Evolutionary conservation across 2,888 invertebrate species (phyloP), one percentile per base, ranked within the genome.

Genomic region (Synanthedon formicaeformis): DNA sequence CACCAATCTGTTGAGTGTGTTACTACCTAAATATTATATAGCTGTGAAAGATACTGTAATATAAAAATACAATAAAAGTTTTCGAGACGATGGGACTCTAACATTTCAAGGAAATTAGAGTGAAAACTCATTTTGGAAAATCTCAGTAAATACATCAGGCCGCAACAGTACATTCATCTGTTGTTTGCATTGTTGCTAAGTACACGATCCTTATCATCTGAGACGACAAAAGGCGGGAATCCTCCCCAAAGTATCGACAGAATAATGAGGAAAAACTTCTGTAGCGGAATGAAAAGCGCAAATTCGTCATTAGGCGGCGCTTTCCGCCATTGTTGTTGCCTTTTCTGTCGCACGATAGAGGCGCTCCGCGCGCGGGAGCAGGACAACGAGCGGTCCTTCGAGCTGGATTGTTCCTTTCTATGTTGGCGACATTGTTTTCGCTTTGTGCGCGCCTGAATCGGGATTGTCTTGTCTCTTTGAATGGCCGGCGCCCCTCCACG

Each of bases 231-330:
- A 73, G 73, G 70, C 66, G 64, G 71, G 71, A 80, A 72, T 76
- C 78, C 78, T 76, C 81, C 81, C 78, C 75, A 71, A 78, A 81
- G 83, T 85, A 85, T 83, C 78, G 83, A 78, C 79, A 75, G 75
- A 81, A 87, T 86, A 86, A 86, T 82, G 83, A 85, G 78, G 86
- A 86, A 87, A 87, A 87, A 87, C 85, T 87, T 86, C 78, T 86
- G 86, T 86, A 81, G 83, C 84, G 85, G 83, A 85, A 86, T 87
- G 87, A 87, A 87, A 86, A 87, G 86, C 87, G 86, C 87, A 87
- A 87, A 87, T 87, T 87, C 87, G 87, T 85, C 87, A 87, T 87
- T 87, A 86, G 87, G 81, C 81, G 82, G 83, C 84, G 84, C 79
- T 85, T 84, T 79, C 84, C 84, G 78, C 80, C 82, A 84, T 85